Conservation (phyloP, 2,113 vertebrate species). For the Lophius piscatorius region DNA sequence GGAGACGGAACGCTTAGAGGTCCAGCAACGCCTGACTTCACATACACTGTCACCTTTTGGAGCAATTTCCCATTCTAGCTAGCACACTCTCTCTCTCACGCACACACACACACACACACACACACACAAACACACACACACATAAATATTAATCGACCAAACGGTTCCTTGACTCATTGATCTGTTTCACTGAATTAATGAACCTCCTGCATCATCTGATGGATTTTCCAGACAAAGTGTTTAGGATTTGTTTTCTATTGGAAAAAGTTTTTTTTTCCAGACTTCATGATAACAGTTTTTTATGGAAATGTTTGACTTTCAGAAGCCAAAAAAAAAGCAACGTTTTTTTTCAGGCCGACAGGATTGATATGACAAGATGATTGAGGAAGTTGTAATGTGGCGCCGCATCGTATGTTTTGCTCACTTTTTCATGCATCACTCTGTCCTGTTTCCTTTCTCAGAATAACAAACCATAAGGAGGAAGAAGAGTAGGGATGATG, state of each 20-base stretch:
- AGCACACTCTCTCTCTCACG: background rate
- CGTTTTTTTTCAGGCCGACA: too few relatives aligned
- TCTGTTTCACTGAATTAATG: constrained; percentile 56
- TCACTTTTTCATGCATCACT: too few relatives aligned
- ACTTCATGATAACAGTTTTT: too few relatives aligned
- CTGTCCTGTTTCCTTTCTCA: too few relatives aligned
- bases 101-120: constrained; percentile 3
- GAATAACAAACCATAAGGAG: background rate
- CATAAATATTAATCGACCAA: constrained; percentile 40
- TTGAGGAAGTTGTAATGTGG: too few relatives aligned
- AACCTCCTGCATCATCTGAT: constrained; percentile 25
- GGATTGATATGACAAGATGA: too few relatives aligned
- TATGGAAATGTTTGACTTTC: too few relatives aligned
- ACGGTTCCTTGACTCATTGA: constrained; percentile 59
- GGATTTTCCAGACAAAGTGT: constrained; percentile 22
- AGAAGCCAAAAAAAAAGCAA: too few relatives aligned
- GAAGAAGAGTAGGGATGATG: background rate
- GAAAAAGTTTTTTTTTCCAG: background rate
- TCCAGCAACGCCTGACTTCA: constrained; percentile 40
- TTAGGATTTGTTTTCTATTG: constrained; percentile 33
- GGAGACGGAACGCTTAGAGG: constrained; percentile 14
- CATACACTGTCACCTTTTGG: constrained; percentile 52
- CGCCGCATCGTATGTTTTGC: too few relatives aligned
- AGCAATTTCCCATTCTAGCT: constrained; percentile 33
- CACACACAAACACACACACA: constrained; percentile 22